phyloP scores from a whole-genome alignment of 2,888 invertebrate species.

The Mimas tiliae region DNA sequence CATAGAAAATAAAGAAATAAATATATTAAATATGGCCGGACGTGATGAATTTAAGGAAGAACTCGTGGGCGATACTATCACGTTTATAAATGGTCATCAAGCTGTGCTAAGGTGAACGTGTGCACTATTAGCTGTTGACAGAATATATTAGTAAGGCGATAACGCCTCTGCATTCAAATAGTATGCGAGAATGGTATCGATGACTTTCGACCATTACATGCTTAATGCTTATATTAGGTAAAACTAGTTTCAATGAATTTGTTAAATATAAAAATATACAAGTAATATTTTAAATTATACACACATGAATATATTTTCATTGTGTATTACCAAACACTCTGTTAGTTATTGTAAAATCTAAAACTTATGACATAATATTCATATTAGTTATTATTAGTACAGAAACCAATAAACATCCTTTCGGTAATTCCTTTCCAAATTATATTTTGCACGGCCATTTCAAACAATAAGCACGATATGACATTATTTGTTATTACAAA shows the following conservation, averaged over 20 bases:
- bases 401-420: no score
- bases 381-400: no score
- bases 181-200: constrained; percentile 5
- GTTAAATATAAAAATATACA: not conserved
- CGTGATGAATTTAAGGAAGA: constrained; percentile 34
- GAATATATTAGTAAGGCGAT: constrained; percentile 51
- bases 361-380: not conserved
- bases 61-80: constrained; percentile 57
- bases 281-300: not conserved
- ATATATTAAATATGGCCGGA: not conserved
- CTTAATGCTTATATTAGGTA: constrained; percentile 1
- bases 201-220: constrained; percentile 4
- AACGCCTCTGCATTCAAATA: constrained; percentile 56
- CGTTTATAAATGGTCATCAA: constrained; percentile 55
- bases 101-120: constrained; percentile 67
- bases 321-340: no score
- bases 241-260: constrained; percentile 1
- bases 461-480: no score
- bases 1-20: not conserved
- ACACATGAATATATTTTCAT: not conserved
- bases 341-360: not conserved
- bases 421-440: no score
- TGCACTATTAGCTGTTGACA: constrained; percentile 50
- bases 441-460: no score
- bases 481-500: no score